A percentile compares a stretch with the other conserved stretches of the same genome.
These are phyloP conservation scores for Daktulosphaira vitifoliae DNA, from an alignment of 1,140 invertebrate genomes.

Conservation along the genomic window DNA sequence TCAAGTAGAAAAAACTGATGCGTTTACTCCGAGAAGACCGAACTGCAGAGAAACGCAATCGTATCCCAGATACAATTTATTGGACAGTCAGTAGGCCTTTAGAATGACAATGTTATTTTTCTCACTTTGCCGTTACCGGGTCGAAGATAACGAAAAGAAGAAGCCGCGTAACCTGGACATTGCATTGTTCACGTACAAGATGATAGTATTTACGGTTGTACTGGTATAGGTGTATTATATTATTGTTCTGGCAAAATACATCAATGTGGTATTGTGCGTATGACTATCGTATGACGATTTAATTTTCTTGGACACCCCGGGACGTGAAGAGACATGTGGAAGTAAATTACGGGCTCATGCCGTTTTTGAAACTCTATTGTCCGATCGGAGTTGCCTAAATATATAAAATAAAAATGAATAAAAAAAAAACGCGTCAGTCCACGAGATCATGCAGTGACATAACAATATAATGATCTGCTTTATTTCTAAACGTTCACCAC, in stretches of 20 bases:
- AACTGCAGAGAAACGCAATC: too few relatives aligned
- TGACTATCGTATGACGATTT: background rate
- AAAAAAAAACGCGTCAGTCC: background rate
- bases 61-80: constrained; percentile 13
- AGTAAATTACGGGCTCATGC: constrained; percentile 12
- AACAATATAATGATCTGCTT: background rate
- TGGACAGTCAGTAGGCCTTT: background rate
- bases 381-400: background rate
- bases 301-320: constrained; percentile 1
- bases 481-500: background rate
- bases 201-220: too few relatives aligned
- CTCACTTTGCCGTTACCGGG: background rate
- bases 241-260: background rate
- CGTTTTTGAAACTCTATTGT: constrained; percentile 18
- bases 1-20: too few relatives aligned
- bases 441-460: background rate
- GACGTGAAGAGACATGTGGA: background rate
- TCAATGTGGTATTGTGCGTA: background rate
- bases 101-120: background rate
- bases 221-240: background rate
- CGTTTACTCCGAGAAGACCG: too few relatives aligned
- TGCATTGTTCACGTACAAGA: background rate
- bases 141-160: background rate
- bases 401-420: too few relatives aligned
- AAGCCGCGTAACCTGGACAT: background rate